Conservation (phyloP, 1,140 invertebrate species). For the Diachasma alloeum region DNA sequence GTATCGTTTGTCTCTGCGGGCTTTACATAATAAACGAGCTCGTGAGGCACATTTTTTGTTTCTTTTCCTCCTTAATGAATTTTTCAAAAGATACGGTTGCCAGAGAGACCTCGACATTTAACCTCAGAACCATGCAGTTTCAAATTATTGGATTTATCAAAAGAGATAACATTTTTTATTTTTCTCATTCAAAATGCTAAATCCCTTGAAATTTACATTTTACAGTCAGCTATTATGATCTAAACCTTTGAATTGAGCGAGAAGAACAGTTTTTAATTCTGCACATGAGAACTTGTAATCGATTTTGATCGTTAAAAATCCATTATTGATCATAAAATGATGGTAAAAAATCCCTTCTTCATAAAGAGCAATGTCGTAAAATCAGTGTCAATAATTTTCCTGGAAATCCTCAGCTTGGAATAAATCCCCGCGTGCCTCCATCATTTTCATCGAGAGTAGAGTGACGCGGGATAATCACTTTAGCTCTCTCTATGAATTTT, state of each 20-base stretch:
- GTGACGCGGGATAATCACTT: not conserved
- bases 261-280: too few species aligned
- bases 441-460: not conserved
- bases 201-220: too few species aligned
- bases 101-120: not conserved
- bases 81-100: not conserved
- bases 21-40: constrained; percentile 31
- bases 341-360: too few species aligned
- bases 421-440: too few species aligned
- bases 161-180: not conserved
- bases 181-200: not conserved
- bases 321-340: too few species aligned
- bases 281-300: not conserved
- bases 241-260: too few species aligned
- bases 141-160: not conserved
- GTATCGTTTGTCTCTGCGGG: constrained; percentile 17
- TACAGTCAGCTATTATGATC: too few species aligned
- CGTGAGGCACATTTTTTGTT: constrained; percentile 19
- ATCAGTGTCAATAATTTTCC: too few species aligned
- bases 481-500: constrained; percentile 3
- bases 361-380: too few species aligned
- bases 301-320: not conserved
- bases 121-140: not conserved
- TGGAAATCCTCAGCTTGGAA: too few species aligned
- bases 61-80: not conserved